phyloP scores from a whole-genome alignment of 37 sponge, comb jelly and placozoan species.

The Diacarnus erythraeanus region DNA sequence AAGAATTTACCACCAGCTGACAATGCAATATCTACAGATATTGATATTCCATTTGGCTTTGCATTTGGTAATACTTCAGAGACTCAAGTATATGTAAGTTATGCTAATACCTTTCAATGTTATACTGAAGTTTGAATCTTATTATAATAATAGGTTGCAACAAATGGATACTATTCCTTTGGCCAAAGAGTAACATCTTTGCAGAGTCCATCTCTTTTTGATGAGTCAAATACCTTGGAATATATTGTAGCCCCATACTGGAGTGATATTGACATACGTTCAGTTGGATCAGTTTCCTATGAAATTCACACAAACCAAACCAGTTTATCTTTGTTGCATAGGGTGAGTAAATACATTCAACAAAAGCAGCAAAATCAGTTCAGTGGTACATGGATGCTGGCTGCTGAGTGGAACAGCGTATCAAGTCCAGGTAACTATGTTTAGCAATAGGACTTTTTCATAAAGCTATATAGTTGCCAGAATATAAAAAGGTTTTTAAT shows the following conservation, averaged over 20 bases:
- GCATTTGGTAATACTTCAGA: slow-evolving; percentile 2
- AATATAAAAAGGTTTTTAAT: no score
- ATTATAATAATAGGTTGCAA: slow-evolving; percentile 11
- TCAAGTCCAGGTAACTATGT: slow-evolving; percentile 4
- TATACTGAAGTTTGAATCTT: neutral
- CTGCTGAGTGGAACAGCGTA: slow-evolving; percentile 23
- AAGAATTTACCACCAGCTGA: neutral
- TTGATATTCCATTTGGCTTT: slow-evolving; percentile 8
- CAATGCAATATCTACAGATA: slow-evolving; percentile 8
- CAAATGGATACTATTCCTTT: slow-evolving; percentile 26
- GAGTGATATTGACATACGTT: slow-evolving; percentile 4
- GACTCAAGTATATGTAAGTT: slow-evolving; percentile 14
- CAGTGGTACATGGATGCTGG: slow-evolving; percentile 18
- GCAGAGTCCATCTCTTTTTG: neutral
- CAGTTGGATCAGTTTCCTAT: slow-evolving; percentile 11
- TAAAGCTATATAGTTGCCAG: no score
- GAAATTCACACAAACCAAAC: slow-evolving; percentile 11
- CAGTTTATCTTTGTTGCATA: neutral
- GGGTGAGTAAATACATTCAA: slow-evolving; percentile 5
- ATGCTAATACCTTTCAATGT: neutral
- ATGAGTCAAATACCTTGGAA: neutral
- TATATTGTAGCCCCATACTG: slow-evolving; percentile 17
- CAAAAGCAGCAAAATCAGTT: neutral
- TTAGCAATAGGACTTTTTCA: no score
- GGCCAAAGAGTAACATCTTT: neutral